Percentiles rank a stretch among this genome's conserved stretches.
These are phyloP conservation scores for Corydoras sp. DNA, from an alignment of 2,113 vertebrate genomes.

Conservation along the genomic window DNA sequence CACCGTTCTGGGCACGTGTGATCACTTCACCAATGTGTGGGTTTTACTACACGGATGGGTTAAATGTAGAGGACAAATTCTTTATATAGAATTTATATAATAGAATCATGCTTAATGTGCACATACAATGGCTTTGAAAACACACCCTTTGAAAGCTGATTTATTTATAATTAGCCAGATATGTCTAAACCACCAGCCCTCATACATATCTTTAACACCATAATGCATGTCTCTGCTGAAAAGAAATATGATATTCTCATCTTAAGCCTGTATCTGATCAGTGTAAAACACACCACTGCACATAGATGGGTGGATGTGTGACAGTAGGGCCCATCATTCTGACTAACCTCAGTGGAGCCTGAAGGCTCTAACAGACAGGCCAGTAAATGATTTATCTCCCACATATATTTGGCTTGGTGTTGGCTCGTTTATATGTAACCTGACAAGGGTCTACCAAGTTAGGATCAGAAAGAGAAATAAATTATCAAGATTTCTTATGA, in stretches of 20 bases:
- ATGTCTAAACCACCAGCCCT: not conserved
- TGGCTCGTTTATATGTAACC: not conserved
- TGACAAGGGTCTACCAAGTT: not conserved
- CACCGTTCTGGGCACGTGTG: too few species aligned
- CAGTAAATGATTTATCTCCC: not conserved
- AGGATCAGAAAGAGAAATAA: not conserved
- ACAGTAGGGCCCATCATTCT: slow-evolving; percentile 2
- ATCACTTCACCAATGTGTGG: too few species aligned
- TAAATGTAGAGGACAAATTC: too few species aligned
- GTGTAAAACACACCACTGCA: not conserved
- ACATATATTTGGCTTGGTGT: not conserved
- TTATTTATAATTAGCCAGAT: not conserved
- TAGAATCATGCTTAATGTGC: too few species aligned
- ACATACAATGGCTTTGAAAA: not conserved
- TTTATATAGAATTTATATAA: too few species aligned
- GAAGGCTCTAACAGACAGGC: slow-evolving; percentile 2
- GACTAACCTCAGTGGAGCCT: not conserved
- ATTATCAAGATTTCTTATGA: not conserved
- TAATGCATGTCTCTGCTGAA: not conserved
- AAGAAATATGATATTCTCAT: not conserved
- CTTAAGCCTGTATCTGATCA: not conserved
- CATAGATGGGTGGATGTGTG: not conserved
- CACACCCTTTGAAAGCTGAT: not conserved
- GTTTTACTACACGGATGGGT: too few species aligned
- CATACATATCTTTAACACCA: not conserved